Percentiles rank a stretch among this genome's conserved stretches.
Conservation (phyloP, 2,797 vertebrate species). For the Sebastes glaucus region DNA sequence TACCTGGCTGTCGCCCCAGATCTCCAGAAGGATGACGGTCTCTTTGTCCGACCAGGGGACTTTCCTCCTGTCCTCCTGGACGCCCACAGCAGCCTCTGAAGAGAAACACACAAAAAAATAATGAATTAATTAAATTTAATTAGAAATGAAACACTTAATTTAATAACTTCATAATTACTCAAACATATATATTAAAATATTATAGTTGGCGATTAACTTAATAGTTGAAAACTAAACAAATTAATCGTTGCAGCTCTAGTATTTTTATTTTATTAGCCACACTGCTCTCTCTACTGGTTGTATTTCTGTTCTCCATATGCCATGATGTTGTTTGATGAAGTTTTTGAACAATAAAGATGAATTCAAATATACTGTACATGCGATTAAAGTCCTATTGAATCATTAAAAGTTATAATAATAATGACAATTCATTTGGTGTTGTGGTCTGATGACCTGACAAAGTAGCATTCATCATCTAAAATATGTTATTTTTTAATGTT, state of each 20-base stretch:
- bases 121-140: too few relatives aligned
- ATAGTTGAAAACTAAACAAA: too few relatives aligned
- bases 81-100: conserved; percentile 60
- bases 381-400: too few relatives aligned
- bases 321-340: not conserved
- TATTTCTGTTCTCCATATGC: not conserved
- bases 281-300: not conserved
- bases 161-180: too few relatives aligned
- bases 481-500: not conserved
- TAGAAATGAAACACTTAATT: too few relatives aligned
- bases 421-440: not conserved
- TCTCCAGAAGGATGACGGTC: conserved; percentile 80
- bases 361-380: not conserved
- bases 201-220: too few relatives aligned
- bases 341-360: not conserved
- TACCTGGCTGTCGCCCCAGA: conserved; percentile 80
- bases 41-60: conserved; percentile 82
- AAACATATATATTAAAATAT: too few relatives aligned
- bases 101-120: not conserved
- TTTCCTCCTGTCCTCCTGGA: conserved; percentile 78
- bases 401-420: not conserved
- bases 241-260: too few relatives aligned
- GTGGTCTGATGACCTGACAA: not conserved
- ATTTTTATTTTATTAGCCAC: not conserved
- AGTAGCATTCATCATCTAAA: not conserved